These are phyloP conservation scores for Julus scanicus DNA, from an alignment of 2,888 invertebrate genomes.

Conservation along the genomic window DNA sequence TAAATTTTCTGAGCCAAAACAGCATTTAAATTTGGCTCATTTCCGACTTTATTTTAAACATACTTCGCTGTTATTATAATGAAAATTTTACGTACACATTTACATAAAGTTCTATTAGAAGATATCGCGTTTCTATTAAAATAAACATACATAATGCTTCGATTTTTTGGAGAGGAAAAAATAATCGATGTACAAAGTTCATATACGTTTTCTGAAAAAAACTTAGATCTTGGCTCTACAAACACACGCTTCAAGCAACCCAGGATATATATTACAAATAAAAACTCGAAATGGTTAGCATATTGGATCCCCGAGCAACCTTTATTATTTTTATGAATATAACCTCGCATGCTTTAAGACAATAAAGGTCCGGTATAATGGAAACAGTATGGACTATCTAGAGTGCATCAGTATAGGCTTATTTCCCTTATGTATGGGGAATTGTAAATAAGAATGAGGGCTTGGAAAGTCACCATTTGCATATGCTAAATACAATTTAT, in stretches of 20 bases:
- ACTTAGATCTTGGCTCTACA: neutral
- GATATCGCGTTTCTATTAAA: neutral
- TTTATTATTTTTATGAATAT: constrained; percentile 36
- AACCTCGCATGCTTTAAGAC: constrained; percentile 8
- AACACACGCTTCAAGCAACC: neutral
- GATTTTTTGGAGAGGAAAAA: neutral
- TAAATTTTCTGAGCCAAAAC: constrained; percentile 5
- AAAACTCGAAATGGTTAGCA: neutral
- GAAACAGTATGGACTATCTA: neutral
- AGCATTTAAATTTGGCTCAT: neutral
- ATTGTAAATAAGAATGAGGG: neutral
- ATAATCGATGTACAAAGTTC: neutral
- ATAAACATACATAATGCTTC: neutral
- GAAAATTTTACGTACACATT: neutral
- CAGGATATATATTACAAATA: neutral
- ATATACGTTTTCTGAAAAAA: neutral
- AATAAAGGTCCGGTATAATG: constrained; percentile 4
- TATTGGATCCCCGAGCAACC: neutral
- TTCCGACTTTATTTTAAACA: constrained; percentile 24
- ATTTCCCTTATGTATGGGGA: neutral
- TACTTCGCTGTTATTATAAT: neutral
- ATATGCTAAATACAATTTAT: neutral
- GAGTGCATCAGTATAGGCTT: neutral
- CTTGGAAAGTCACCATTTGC: constrained; percentile 15
- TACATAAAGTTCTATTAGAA: neutral